phyloP scores from a whole-genome alignment of 2,888 invertebrate genomes.

The Eupithecia vulgata region DNA sequence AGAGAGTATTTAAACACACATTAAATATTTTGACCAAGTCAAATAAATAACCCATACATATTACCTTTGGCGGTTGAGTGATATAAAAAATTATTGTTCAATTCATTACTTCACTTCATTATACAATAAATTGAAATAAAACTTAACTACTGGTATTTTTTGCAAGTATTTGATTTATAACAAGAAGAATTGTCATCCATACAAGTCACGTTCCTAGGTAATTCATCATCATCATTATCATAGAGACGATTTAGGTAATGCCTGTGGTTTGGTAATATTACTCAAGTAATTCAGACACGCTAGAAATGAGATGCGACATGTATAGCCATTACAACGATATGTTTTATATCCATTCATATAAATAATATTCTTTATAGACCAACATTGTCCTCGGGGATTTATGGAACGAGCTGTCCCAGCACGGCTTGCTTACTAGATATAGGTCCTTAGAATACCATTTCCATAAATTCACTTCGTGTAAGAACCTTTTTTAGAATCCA shows the following conservation, averaged over 20 bases:
- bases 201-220: neutral
- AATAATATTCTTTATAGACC: neutral
- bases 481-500: neutral
- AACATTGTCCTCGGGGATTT: slow-evolving; percentile 3
- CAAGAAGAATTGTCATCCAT: neutral
- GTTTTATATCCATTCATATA: slow-evolving; percentile 6
- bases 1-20: neutral
- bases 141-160: no score
- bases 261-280: no score
- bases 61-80: no score
- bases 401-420: neutral
- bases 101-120: no score
- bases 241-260: no score
- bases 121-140: no score
- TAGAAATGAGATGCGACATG: slow-evolving; percentile 6
- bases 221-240: no score
- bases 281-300: no score
- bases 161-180: no score
- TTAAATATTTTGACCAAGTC: no score
- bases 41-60: neutral
- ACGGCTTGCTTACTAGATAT: neutral
- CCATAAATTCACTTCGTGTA: neutral
- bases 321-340: neutral
- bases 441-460: neutral
- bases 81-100: no score